Conservation (phyloP, 1,140 invertebrate genomes). For the Melipona quadrifasciata region DNA sequence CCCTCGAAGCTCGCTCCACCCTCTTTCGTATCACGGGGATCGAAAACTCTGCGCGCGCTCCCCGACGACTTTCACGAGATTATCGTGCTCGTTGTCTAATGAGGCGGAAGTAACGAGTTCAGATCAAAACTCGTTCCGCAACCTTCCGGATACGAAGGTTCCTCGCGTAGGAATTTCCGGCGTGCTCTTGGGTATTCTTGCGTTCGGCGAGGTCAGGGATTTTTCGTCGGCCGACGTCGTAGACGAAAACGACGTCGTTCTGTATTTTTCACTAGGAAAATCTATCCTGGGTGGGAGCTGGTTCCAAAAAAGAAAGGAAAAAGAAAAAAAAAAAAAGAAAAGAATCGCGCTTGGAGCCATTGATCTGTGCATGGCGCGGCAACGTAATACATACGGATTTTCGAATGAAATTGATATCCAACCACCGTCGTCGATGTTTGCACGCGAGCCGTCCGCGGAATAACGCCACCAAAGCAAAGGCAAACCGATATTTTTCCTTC, state of each 20-base stretch:
- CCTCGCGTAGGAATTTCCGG: constrained; percentile 21
- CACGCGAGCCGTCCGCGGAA: not conserved
- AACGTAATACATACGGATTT: constrained; percentile 20
- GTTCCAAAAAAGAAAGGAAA: not conserved
- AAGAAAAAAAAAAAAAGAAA: not conserved
- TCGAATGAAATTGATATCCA: constrained; percentile 50
- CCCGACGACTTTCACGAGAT: constrained; percentile 2
- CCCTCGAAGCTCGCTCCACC: too few species aligned
- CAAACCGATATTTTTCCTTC: not conserved
- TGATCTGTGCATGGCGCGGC: not conserved
- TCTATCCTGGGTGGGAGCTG: constrained; percentile 23
- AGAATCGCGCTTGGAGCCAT: constrained; percentile 40
- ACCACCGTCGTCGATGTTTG: not conserved
- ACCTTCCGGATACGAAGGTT: constrained; percentile 15
- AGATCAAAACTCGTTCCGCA: constrained; percentile 46
- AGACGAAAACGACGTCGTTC: constrained; percentile 23
- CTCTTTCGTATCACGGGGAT: not conserved
- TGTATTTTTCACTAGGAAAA: constrained; percentile 49
- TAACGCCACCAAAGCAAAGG: not conserved
- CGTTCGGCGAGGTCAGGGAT: constrained; percentile 9
- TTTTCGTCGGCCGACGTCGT: constrained; percentile 30
- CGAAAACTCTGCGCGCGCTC: constrained; percentile 20
- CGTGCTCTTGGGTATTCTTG: not conserved
- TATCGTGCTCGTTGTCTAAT: constrained; percentile 41
- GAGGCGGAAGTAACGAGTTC: constrained; percentile 48